phyloP scores from a whole-genome alignment of 2,113 vertebrate genomes.

The Monarcha castaneiventris region DNA sequence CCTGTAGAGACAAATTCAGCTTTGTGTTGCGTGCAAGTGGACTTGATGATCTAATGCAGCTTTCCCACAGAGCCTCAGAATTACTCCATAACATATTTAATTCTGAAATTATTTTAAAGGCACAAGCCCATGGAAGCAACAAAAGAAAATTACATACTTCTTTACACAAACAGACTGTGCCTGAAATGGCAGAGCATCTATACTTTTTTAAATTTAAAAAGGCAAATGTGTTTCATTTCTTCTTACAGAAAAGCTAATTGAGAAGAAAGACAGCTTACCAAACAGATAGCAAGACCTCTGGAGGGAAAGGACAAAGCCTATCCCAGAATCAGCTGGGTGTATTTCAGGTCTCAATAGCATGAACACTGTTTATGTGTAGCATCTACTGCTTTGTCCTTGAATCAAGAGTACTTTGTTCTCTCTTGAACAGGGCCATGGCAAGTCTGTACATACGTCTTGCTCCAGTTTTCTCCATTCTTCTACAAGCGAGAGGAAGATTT shows the following conservation, averaged over 20 bases:
- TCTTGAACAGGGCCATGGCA: neutral
- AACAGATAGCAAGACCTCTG: neutral
- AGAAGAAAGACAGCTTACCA: neutral
- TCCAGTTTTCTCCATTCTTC: neutral
- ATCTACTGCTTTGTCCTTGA: neutral
- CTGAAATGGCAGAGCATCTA: neutral
- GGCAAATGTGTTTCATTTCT: neutral
- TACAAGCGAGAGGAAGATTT: neutral
- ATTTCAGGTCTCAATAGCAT: neutral
- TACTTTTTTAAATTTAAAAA: neutral
- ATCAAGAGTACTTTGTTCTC: neutral
- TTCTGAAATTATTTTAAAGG: conserved; percentile 33
- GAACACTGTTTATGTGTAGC: neutral
- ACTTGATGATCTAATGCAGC: neutral
- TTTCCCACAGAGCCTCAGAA: neutral
- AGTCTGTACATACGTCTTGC: neutral
- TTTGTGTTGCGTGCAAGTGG: neutral
- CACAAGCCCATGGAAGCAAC: neutral
- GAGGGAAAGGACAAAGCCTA: neutral
- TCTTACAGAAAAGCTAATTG: neutral
- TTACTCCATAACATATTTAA: neutral
- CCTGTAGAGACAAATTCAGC: neutral
- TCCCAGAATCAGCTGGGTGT: neutral
- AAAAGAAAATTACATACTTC: neutral
- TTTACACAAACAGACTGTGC: neutral